Evolutionary conservation across 2,888 invertebrate species (phyloP), one percentile per base, ranked within the genome.

Genomic region (Diogma glabrata): DNA sequence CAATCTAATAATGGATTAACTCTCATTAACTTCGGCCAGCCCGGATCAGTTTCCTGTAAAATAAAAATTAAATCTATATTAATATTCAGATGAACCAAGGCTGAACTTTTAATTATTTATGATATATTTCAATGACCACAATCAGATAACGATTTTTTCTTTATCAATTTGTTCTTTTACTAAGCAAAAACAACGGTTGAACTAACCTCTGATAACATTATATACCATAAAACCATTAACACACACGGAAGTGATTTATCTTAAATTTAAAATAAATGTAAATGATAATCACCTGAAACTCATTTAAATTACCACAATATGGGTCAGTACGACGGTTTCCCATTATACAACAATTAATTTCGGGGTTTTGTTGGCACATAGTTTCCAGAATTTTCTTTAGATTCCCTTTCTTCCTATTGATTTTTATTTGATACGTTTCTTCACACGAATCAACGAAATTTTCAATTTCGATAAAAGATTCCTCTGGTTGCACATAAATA

Each of bases 281-380:
- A n/a, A n/a, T n/a, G n/a, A n/a, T n/a, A n/a, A n/a, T n/a, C n/a
- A 85, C 87, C 76, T 87, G 79, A 72, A 89, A 84, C 55, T 74
- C 69, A 30, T 77, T 64, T 49, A 91, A 67, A 57, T 79, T 68
- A 56, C 78, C 72, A 48, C 87, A 82, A 62, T 80, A 81, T 0
- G 94, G 95, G 72, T 99, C 97, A 0, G 87, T 87, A 50, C 80
- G 74, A 54, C 97, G 75, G 4, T 87, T 89, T 8, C 99, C 99
- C 88, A 99, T 91, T 5, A 97, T 73, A 51, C 89, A 84, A 0
- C 88, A 92, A 64, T 87, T 84, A 23, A 95, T 72, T 47, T 77
- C 66, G 0, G 67, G 67, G 60, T 75, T 75, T 10, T 74, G 69
- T 0, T 72, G 63, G 43, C 86, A 70, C 52, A 94, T 68, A 33